Evolutionary conservation across 2,888 invertebrate genomes (phyloP).

Genomic region (Drosophila infuscata): DNA sequence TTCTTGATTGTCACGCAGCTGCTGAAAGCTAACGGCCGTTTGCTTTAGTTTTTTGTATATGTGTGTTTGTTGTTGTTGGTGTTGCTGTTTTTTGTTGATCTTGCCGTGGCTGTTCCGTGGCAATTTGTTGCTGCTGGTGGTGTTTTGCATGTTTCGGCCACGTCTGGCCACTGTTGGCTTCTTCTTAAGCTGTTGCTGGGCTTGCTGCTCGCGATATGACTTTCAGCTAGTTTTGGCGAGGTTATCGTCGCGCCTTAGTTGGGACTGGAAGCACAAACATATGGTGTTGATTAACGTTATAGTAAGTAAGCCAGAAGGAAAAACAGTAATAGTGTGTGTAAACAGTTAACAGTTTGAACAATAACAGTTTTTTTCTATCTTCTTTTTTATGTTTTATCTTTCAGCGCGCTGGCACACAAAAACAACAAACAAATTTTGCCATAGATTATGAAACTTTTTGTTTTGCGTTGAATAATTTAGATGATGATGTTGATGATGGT

Average conservation of each 20-base stretch:
- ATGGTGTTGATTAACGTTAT: slow-evolving; percentile 22
- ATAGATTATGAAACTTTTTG: slow-evolving; percentile 25
- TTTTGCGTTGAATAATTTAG: slow-evolving; percentile 21
- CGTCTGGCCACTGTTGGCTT: slow-evolving; percentile 39
- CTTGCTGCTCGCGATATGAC: slow-evolving; percentile 74
- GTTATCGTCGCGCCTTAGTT: slow-evolving; percentile 85
- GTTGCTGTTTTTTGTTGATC: slow-evolving; percentile 16
- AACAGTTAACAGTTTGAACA: slow-evolving; percentile 13
- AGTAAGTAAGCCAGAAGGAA: neutral
- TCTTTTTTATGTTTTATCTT: slow-evolving; percentile 9
- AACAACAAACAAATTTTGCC: slow-evolving; percentile 65
- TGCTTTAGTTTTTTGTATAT: slow-evolving; percentile 45
- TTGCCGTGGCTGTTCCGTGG: slow-evolving; percentile 9
- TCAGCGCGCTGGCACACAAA: slow-evolving; percentile 66
- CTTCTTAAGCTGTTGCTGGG: slow-evolving; percentile 52
- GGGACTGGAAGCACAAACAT: slow-evolving; percentile 75
- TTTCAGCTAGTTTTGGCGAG: slow-evolving; percentile 85
- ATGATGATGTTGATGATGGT: slow-evolving; percentile 1
- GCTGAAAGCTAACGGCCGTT: slow-evolving; percentile 51
- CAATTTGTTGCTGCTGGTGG: neutral
- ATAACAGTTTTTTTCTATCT: slow-evolving; percentile 23
- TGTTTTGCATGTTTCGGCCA: slow-evolving; percentile 12
- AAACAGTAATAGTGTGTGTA: neutral
- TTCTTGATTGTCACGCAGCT: slow-evolving; percentile 47
- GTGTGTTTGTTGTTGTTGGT: slow-evolving; percentile 5